Percentiles rank a stretch among this genome's conserved stretches.
phyloP scores from a whole-genome alignment of 1,140 invertebrate genomes.

The Rhyacophila brunnea region DNA sequence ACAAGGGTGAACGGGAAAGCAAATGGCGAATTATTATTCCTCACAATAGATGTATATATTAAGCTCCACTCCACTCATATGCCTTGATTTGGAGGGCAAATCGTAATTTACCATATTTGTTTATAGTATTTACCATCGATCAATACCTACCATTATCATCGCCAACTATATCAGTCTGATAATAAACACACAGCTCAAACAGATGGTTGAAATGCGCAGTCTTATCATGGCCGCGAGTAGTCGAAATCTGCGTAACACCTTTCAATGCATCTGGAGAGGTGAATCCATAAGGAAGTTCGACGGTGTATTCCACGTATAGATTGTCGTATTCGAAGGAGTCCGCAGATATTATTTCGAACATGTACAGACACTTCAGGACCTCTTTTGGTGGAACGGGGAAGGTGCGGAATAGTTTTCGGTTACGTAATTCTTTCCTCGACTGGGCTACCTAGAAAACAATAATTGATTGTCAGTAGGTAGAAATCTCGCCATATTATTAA shows the following conservation, averaged over 20 bases:
- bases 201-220: constrained; percentile 26
- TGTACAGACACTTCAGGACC: constrained; percentile 37
- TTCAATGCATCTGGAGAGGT: constrained; percentile 9
- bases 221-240: constrained; percentile 36
- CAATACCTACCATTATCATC: constrained; percentile 11
- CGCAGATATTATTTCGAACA: constrained; percentile 45
- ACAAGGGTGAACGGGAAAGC: no score
- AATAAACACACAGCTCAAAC: constrained; percentile 23
- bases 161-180: constrained; percentile 8
- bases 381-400: constrained; percentile 41
- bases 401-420: constrained; percentile 36
- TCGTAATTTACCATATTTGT: no score
- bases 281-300: constrained; percentile 40
- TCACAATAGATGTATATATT: no score
- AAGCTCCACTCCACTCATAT: no score
- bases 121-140: no score
- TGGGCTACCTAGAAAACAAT: constrained; percentile 18
- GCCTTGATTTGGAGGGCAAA: no score
- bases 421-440: constrained; percentile 7
- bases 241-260: constrained; percentile 32
- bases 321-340: constrained; percentile 45
- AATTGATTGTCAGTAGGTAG: no score
- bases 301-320: constrained; percentile 47
- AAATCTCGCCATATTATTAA: no score
- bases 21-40: no score